phyloP scores from a whole-genome alignment of 2,113 vertebrate species.

The Silurus glanis region DNA sequence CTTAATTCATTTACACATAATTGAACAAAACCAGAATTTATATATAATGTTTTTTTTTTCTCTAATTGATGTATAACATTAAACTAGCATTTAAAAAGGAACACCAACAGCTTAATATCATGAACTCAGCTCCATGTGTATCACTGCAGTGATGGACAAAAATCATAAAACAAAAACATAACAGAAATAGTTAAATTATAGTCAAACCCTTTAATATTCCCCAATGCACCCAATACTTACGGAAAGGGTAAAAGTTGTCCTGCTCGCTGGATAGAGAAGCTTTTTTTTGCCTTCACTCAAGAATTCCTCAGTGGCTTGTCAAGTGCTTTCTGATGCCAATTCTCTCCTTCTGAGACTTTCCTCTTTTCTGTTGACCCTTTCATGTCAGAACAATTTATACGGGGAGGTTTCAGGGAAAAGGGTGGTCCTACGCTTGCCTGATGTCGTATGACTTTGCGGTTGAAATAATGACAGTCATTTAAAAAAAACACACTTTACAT shows the following conservation, averaged over 20 bases:
- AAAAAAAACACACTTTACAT: slow-evolving; percentile 4
- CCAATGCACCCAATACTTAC: slow-evolving; percentile 55
- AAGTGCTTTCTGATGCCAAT: slow-evolving; percentile 21
- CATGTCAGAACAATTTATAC: slow-evolving; percentile 49
- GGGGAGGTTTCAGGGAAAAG: slow-evolving; percentile 49
- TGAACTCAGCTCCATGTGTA: slow-evolving; percentile 44
- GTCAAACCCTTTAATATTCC: neutral
- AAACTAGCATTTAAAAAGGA: neutral
- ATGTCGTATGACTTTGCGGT: slow-evolving; percentile 48
- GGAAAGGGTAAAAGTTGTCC: slow-evolving; percentile 14
- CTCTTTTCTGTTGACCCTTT: slow-evolving; percentile 33
- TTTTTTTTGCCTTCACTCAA: neutral
- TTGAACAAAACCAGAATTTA: neutral
- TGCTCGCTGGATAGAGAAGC: neutral
- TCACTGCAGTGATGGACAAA: slow-evolving; percentile 15
- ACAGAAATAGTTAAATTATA: neutral
- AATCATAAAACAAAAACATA: neutral
- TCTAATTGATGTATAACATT: slow-evolving; percentile 6
- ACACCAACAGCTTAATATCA: neutral
- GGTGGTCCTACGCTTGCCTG: slow-evolving; percentile 47
- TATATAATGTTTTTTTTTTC: neutral
- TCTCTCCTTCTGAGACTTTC: slow-evolving; percentile 26
- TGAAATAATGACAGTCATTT: slow-evolving; percentile 49
- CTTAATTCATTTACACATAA: neutral
- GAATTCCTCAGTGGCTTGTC: slow-evolving; percentile 28